Evolutionary conservation across 2,888 invertebrate species (phyloP), one percentile per base, ranked within the genome.

Genomic region (Iselma pallidipennis): DNA sequence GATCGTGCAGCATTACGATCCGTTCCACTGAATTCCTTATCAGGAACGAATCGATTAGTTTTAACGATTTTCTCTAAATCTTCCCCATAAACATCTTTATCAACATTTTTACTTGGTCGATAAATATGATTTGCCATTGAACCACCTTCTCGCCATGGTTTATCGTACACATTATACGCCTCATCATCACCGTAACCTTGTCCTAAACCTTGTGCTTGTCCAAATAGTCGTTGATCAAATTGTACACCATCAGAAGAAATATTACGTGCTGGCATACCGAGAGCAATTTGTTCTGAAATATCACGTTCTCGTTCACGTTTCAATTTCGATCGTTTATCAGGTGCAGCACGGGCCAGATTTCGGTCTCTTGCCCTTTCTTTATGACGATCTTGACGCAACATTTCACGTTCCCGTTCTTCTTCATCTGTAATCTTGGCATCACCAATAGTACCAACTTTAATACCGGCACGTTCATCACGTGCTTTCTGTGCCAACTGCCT

Each of bases 221-320:
- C 98, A 80, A 99, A 98, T 12, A 99, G 84, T 29, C 99, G 84
- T 79, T 97, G 96, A 83, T 99, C 99, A 80, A 97, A 99, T 78
- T 94, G 89, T 0, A 89, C 88, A 75, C 96, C 97, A 0, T 89
- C 90, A 5, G 86, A 87, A 7, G 84, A 81, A 9, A 85, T 81
- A 4, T 87, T 87, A 77, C 93, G 91, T 0, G 96, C 91, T 0
- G 98, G 98, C 83, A 98, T 83, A 0, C 98, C 98, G 12, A 99
- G 85, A 0, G 99, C 99, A 70, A 99, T 98, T 84, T 98, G 96
- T 79, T 99, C 99, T 7, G 96, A 97, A 61, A 99, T 96, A 77
- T 99, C 99, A 3, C 99, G 88, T 72, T 99, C 99, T 2, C 96
- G 86, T 75, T 96, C 95, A 45, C 92, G 87, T 74, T 94, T 94